phyloP scores from a whole-genome alignment of 2,113 vertebrate genomes.

The Hippolais icterina region DNA sequence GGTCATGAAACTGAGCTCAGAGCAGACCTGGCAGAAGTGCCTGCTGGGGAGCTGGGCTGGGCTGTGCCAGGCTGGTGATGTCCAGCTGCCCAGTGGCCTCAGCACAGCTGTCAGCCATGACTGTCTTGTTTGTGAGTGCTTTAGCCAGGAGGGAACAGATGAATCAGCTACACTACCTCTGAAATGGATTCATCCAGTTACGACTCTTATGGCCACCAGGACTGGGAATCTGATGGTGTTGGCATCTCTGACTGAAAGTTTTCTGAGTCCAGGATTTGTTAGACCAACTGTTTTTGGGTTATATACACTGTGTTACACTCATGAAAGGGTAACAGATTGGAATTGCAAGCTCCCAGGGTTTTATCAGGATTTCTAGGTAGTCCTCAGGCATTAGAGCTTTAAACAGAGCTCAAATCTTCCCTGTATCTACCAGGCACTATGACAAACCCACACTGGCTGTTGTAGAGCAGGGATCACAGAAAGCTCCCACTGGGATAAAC shows the following conservation, averaged over 20 bases:
- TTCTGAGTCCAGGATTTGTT: not conserved
- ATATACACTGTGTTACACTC: rapidly evolving
- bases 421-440: not conserved
- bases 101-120: not conserved
- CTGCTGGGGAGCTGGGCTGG: not conserved
- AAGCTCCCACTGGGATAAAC: not conserved
- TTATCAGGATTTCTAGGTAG: not conserved
- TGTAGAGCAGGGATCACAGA: not conserved
- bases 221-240: not conserved
- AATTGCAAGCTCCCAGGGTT: not conserved
- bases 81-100: not conserved
- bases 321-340: not conserved
- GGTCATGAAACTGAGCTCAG: not conserved
- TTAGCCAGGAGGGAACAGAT: not conserved
- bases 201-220: not conserved
- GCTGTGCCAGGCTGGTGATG: not conserved
- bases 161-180: not conserved
- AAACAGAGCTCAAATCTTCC: not conserved
- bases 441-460: not conserved
- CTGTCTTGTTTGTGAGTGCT: not conserved
- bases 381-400: not conserved
- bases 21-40: not conserved
- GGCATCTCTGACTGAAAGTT: not conserved
- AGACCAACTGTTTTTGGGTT: not conserved
- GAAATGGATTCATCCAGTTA: not conserved